Conservation (phyloP, 2,797 vertebrate species). For the Macropodus opercularis region DNA sequence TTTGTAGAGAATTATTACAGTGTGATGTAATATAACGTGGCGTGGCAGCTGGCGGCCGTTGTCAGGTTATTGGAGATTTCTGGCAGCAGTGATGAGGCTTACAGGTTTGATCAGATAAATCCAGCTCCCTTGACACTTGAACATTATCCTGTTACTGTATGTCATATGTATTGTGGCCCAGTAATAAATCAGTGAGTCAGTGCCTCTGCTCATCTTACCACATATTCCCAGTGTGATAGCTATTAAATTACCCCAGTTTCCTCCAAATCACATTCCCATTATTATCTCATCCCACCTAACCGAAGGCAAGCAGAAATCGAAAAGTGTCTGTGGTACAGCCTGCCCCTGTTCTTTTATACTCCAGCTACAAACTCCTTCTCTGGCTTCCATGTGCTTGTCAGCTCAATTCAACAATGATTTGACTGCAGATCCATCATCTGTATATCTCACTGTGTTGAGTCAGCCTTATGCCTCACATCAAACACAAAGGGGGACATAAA, state of each 20-base stretch:
- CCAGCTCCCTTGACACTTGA: not conserved
- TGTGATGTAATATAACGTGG: constrained; percentile 19
- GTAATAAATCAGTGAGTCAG: constrained; percentile 11
- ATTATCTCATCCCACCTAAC: constrained; percentile 55
- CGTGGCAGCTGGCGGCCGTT: constrained; percentile 13
- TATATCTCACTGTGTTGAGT: constrained; percentile 60
- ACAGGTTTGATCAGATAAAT: constrained; percentile 15
- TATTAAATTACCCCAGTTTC: constrained; percentile 50
- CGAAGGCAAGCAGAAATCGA: constrained; percentile 49
- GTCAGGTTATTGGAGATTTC: constrained; percentile 11
- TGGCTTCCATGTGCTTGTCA: constrained; percentile 51
- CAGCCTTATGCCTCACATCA: constrained; percentile 68
- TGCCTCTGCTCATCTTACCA: constrained; percentile 27
- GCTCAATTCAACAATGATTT: constrained; percentile 65
- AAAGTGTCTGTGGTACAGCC: constrained; percentile 28
- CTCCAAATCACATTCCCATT: constrained; percentile 45
- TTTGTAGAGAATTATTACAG: constrained; percentile 38
- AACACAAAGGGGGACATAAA: constrained; percentile 50
- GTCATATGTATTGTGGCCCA: constrained; percentile 21
- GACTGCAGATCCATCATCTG: constrained; percentile 67
- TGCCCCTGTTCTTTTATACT: constrained; percentile 23
- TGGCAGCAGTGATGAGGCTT: constrained; percentile 1
- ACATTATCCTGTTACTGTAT: constrained; percentile 19
- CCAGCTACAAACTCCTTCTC: constrained; percentile 45
- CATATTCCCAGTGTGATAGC: constrained; percentile 27